phyloP scores from a whole-genome alignment of 1,140 invertebrate genomes.

The Nylanderia fulva region DNA sequence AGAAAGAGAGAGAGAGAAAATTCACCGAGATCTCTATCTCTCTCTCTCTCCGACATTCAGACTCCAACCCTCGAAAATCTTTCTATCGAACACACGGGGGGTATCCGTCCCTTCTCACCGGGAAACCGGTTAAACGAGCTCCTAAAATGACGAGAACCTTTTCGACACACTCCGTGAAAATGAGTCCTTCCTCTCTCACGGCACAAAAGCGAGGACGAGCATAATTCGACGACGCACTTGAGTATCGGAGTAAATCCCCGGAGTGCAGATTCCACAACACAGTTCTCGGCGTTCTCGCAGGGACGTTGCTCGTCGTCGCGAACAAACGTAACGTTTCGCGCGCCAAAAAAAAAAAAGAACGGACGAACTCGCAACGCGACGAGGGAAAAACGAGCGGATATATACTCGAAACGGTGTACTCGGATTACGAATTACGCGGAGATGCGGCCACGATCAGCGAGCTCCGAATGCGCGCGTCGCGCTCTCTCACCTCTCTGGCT shows the following conservation, averaged over 20 bases:
- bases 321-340: neutral
- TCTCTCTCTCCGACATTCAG: neutral
- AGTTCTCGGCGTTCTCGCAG: neutral
- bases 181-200: neutral
- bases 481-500: constrained; percentile 71
- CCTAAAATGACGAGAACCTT: neutral
- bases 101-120: constrained; percentile 7
- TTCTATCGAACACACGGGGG: neutral
- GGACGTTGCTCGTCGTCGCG: neutral
- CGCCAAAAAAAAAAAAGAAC: no score
- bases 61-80: constrained; percentile 8
- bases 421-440: constrained; percentile 42
- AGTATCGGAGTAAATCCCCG: neutral
- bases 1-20: no score
- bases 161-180: neutral
- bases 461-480: constrained; percentile 64
- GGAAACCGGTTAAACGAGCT: neutral
- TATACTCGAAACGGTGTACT: constrained; percentile 39
- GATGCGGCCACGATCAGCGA: constrained; percentile 54
- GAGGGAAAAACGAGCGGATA: constrained; percentile 7
- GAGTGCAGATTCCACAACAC: constrained; percentile 47
- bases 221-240: constrained; percentile 24
- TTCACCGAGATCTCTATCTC: neutral
- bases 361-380: neutral
- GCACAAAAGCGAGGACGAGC: neutral